Evolutionary conservation across 2,888 invertebrate genomes (phyloP), one percentile per base, ranked within the genome.

Genomic region (Pimpla rufipes): DNA sequence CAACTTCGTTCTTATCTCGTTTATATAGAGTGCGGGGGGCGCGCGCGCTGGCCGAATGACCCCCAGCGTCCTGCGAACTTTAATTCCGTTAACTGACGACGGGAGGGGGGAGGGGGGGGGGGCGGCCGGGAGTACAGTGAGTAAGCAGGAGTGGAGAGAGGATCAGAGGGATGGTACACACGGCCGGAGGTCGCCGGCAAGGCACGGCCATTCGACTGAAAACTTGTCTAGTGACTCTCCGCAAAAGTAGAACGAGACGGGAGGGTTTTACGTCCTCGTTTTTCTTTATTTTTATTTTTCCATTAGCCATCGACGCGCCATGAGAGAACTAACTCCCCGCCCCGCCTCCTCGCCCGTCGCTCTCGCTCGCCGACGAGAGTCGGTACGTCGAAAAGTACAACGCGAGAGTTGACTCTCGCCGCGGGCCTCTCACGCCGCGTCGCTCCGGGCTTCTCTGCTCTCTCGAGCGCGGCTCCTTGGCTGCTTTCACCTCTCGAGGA

Each of bases 261-360:
- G 45, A 73, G 73, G n/a, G 75, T 62, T 37, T 62, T 50, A 52
- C 68, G 74, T 79, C 78, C 78, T 29, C 29, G 2, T 5, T 29
- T 5, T 29, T 29, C 5, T 5, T 76, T 79, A 75, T 83, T 79
- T 83, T 76, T 80, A 83, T 83, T 83, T 83, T 80, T 73, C 80
- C 83, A 80, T 83, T 83, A 83, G 83, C 77, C 76, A 80, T 83
- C 83, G 83, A 80, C 79, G 76, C 80, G 62, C 83, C 76, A 77
- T 73, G 83, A 83, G 79, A 79, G 77, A 83, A 77, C 83, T 55
- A 80, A 80, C 83, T 80, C 83, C 73, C 71, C 45, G 75, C 66
- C 37, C 47, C 45, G 47, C 37, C 68, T 68, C 68, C 40, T 18
- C 40, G n/a, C 40, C 55, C n/a, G n/a, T n/a, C n/a, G n/a, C n/a